A percentile compares a stretch with the other conserved stretches of the same genome.
Evolutionary conservation across 2,113 vertebrate genomes (phyloP).

Genomic region (Corydoras maculifer): DNA sequence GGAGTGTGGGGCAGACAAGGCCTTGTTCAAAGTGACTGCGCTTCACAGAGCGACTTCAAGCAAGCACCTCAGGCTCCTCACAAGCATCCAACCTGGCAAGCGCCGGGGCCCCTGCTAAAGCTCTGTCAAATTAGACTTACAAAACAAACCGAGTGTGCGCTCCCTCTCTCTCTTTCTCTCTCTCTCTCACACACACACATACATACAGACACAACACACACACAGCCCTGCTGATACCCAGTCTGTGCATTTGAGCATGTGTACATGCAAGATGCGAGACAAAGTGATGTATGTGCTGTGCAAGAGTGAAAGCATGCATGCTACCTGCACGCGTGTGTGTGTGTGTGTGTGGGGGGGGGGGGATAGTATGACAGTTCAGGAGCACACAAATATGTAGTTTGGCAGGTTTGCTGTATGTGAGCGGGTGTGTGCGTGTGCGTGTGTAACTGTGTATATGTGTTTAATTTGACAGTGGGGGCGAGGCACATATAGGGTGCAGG

Average conservation of each 20-base stretch:
- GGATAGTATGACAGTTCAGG: conserved; percentile 28
- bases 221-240: conserved; percentile 4
- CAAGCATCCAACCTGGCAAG: conserved; percentile 70
- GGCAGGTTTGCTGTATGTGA: conserved; percentile 23
- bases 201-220: conserved; percentile 49
- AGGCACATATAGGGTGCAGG: conserved; percentile 34
- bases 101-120: conserved; percentile 70
- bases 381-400: conserved; percentile 16
- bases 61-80: conserved; percentile 65
- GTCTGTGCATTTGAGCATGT: conserved; percentile 29
- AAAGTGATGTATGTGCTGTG: conserved; percentile 28
- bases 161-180: conserved; percentile 36
- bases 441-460: conserved; percentile 31
- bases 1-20: conserved; percentile 40
- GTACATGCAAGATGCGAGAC: conserved; percentile 19
- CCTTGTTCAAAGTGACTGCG: conserved; percentile 61
- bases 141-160: conserved; percentile 63
- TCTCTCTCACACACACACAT: conserved; percentile 48
- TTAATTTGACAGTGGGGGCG: conserved; percentile 43
- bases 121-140: conserved; percentile 73
- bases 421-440: conserved; percentile 4
- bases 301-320: conserved; percentile 31
- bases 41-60: conserved; percentile 70
- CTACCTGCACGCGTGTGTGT: conserved; percentile 28
- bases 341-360: not conserved